Conservation (phyloP, 1,140 invertebrate species). For the Orchestia grillus region DNA sequence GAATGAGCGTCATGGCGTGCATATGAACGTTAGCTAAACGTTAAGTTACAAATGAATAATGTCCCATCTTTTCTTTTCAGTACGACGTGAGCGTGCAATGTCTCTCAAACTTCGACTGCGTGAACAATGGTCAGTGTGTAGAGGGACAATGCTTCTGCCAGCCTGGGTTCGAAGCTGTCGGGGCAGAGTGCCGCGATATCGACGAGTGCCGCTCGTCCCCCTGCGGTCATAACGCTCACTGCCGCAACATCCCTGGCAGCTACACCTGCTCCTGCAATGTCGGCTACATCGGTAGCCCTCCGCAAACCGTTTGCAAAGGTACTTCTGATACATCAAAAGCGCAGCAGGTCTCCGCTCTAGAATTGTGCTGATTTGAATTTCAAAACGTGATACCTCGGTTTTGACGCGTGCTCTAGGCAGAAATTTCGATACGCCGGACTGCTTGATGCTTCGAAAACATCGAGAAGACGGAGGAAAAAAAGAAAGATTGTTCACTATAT, state of each 20-base stretch:
- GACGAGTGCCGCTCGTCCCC: constrained; percentile 81
- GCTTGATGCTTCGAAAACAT: too few relatives aligned
- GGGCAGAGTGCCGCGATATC: constrained; percentile 75
- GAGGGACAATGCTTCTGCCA: constrained; percentile 92
- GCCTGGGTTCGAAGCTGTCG: constrained; percentile 85
- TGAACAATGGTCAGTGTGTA: constrained; percentile 90
- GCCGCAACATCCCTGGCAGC: constrained; percentile 86
- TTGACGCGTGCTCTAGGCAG: background rate
- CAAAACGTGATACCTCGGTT: background rate
- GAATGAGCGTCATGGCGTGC: background rate
- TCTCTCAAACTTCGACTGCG: constrained; percentile 89
- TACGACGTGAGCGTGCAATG: constrained; percentile 88
- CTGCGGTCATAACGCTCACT: constrained; percentile 86
- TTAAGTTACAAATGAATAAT: background rate
- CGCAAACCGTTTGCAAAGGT: constrained; percentile 83
- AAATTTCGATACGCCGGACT: background rate
- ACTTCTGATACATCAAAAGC: constrained; percentile 58
- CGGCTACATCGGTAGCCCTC: constrained; percentile 87
- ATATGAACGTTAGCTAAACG: background rate
- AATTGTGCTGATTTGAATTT: background rate
- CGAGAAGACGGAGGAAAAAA: too few relatives aligned
- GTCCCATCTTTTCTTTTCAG: background rate
- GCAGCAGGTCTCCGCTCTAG: background rate
- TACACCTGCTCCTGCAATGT: constrained; percentile 89
- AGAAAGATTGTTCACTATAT: too few relatives aligned